Base-by-base conservation (phyloP, 1,140 invertebrate genomes). In the Oryctes rhinoceros region DNA sequence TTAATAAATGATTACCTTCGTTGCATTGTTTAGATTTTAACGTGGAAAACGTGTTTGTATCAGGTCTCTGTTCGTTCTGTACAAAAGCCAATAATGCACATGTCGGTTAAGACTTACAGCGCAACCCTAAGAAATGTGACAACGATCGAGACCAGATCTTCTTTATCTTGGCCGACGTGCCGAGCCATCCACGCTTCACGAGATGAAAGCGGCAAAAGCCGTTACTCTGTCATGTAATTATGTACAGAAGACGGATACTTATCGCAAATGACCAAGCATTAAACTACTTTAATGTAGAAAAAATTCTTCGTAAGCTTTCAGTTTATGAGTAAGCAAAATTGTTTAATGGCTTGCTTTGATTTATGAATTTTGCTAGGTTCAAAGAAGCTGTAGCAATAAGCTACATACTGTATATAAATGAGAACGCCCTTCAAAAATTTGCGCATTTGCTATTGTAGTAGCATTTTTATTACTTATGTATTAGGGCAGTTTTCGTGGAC, bases 241-340 rank as follows among this genome's bases (percentile, higher is more conserved):
- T 71, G 65, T 24, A 71, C 20, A 20, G 24, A 71, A 71, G 20
- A 71, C 35, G 65, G 65, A 71, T 71, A 71, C 65, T 71, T 71
- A 71, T 71, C 65, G 65, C 65, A 71, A 71, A 71, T 71, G 65
- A 71, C 65, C 65, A 37, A 71, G 65, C 65, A 71, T 71, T 71
- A 71, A 62, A 71, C 35, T n/a, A 3, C 53, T 59, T 59, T 59
- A 59, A 59, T 59, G 15, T 18, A 59, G 6, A 59, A 44, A 10
- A 44, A 44, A 62, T 62, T 30, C 53, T 62, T 62, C 9, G 53
- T 62, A 15, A 62, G 15, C 53, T 62, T 62, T 18, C 53, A 62
- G 53, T 62, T 18, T 7, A 62, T 20, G 53, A 62, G 15, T 62
- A 62, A 62, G 20, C 20, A 62, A 15, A 62, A 18, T n/a, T 18